Percentiles rank a stretch among this genome's conserved stretches.
phyloP scores from a whole-genome alignment of 2,888 invertebrate species.

The Acrocera orbiculus region DNA sequence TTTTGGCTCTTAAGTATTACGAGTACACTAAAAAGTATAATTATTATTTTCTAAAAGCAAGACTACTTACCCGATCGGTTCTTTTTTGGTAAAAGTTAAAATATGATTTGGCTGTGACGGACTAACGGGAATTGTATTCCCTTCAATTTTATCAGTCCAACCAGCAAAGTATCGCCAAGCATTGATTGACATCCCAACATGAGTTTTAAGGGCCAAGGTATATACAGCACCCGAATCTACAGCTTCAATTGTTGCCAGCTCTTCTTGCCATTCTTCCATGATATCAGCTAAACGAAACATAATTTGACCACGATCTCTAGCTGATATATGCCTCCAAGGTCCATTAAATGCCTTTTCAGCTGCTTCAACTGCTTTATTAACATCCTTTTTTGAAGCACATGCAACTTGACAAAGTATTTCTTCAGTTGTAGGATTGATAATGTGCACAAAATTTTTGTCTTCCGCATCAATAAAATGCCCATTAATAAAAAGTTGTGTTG shows the following conservation, averaged over 20 bases:
- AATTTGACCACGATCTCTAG: constrained; percentile 71
- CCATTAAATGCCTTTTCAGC: constrained; percentile 82
- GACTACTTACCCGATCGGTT: constrained; percentile 62
- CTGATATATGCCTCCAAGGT: constrained; percentile 88
- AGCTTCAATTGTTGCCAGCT: constrained; percentile 83
- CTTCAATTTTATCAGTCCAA: constrained; percentile 92
- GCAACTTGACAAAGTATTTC: constrained; percentile 56
- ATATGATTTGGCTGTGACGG: constrained; percentile 85
- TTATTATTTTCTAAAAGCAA: no score
- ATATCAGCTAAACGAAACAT: constrained; percentile 79
- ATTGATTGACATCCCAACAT: constrained; percentile 95
- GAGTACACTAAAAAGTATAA: no score
- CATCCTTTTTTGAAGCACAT: constrained; percentile 59
- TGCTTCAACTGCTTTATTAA: constrained; percentile 71
- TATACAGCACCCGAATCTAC: constrained; percentile 94
- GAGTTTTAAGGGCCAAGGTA: constrained; percentile 88
- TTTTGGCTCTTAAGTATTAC: no score
- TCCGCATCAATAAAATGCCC: constrained; percentile 75
- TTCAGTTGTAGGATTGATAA: constrained; percentile 77
- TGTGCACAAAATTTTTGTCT: constrained; percentile 40
- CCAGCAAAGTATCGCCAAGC: constrained; percentile 95
- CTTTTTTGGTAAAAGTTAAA: constrained; percentile 70
- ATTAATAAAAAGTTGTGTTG: constrained; percentile 80
- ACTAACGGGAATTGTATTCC: constrained; percentile 77
- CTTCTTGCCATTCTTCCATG: constrained; percentile 89